These are phyloP conservation scores for Agrochola lychnidis DNA, from an alignment of 2,888 invertebrate genomes.

Conservation along the genomic window DNA sequence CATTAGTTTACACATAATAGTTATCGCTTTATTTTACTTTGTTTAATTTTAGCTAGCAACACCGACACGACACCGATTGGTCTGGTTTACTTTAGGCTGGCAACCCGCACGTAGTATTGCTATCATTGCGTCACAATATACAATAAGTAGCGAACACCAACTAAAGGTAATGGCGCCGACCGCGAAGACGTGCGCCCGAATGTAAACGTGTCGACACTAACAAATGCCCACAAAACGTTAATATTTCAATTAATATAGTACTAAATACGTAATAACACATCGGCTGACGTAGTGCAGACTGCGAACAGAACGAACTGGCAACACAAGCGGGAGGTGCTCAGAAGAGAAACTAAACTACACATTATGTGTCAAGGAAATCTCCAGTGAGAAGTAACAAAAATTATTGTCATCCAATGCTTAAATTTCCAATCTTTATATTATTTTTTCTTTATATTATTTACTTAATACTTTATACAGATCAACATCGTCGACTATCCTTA, in stretches of 20 bases:
- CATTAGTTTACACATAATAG: conserved; percentile 74
- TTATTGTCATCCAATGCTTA: conserved; percentile 91
- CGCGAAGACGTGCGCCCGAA: conserved; percentile 7
- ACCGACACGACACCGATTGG: conserved; percentile 88
- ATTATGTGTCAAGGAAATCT: conserved; percentile 73
- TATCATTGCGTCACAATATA: conserved; percentile 72
- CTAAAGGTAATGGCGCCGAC: conserved; percentile 31
- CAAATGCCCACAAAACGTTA: conserved; percentile 30
- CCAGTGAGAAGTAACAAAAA: conserved; percentile 85
- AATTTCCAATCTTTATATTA: conserved; percentile 84
- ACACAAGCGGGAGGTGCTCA: conserved; percentile 50
- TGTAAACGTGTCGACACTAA: conserved; percentile 36
- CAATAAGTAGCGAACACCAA: conserved; percentile 52
- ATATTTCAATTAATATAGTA: conserved; percentile 28
- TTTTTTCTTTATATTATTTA: conserved; percentile 79
- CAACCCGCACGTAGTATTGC: conserved; percentile 83
- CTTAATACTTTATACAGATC: conserved; percentile 86
- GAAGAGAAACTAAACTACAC: conserved; percentile 70
- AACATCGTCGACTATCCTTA: conserved; percentile 77
- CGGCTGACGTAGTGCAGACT: conserved; percentile 42
- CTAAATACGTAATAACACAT: conserved; percentile 26
- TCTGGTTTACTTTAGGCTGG: conserved; percentile 81
- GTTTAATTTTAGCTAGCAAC: conserved; percentile 79
- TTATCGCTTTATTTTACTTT: conserved; percentile 73
- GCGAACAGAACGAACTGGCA: conserved; percentile 34